Base-by-base conservation (phyloP, 2,113 vertebrate genomes). In the Puffinus mauretanicus region DNA sequence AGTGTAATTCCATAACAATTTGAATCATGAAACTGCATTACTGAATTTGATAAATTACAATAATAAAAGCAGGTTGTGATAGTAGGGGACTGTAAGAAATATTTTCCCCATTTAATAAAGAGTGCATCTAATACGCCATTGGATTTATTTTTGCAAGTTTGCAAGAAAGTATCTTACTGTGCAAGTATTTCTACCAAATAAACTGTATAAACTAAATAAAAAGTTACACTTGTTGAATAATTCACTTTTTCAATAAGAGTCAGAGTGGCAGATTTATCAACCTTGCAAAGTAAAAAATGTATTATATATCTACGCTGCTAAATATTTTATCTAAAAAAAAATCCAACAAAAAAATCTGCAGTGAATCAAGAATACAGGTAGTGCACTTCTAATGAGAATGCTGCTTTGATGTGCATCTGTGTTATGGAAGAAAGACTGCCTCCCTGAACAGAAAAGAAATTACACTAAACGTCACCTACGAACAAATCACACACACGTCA, bases 111-210 rank as follows among this genome's bases (percentile, higher is more conserved):
- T 65, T 20, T 25, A 91, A 90, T 11, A 71, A 62, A 47, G 24
- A 85, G 4, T 2, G 5, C 24, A 65, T 72, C 32, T 42, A 94
- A 88, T 38, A 57, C 49, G 21, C 34, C 44, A 52, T 0, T 65
- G 12, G 52, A 93, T 67, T 93, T 93, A 27, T 71, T 88, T 94
- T 77, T 52, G 6, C 62, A 86, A 93, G 62, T 86, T 88, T 80
- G 40, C 40, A 40, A 40, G 32, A 52, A 94, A 80, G 24, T 44
- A 75, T 11, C 71, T 91, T 67, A 82, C 47, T 51, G 32, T 42
- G n/a, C n/a, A 95, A 92, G 21, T 73, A 76, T 76, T 94, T 89
- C 49, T 58, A 92, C 29, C 42, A 95, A 61, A 93, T 44, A 76
- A 91, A 75, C 17, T 27, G 2, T 13, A 73, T 30, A 88, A 84